Evolutionary conservation across 2,888 invertebrate genomes (phyloP).

Genomic region (Desoria tigrina): DNA sequence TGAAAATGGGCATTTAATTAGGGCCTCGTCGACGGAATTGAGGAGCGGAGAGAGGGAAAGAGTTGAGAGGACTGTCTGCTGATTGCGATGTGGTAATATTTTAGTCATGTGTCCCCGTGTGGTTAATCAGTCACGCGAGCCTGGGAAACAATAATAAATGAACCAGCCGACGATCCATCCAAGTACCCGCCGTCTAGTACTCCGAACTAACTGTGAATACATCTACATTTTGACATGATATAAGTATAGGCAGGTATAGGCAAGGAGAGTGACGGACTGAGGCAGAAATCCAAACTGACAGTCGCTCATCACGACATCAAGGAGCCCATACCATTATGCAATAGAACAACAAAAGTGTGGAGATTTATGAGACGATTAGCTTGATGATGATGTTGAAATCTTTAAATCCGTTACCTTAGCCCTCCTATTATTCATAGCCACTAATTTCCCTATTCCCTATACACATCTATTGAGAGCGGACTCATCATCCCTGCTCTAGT

Average conservation of each 20-base stretch:
- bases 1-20: conserved; percentile 24
- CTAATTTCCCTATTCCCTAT: too few relatives aligned
- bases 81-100: conserved; percentile 39
- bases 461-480: too few relatives aligned
- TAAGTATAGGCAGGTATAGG: too few relatives aligned
- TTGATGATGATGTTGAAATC: conserved; percentile 18
- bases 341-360: conserved; percentile 4
- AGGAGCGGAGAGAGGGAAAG: neutral
- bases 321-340: conserved; percentile 16
- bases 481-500: neutral
- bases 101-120: conserved; percentile 44
- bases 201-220: too few relatives aligned
- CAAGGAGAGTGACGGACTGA: too few relatives aligned
- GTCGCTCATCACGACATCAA: conserved; percentile 18
- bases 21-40: neutral
- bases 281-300: conserved; percentile 14
- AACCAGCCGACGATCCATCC: too few relatives aligned
- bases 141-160: conserved; percentile 2
- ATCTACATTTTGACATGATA: too few relatives aligned
- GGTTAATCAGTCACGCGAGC: conserved; percentile 52
- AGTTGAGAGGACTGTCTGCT: conserved; percentile 16
- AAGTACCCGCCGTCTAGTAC: too few relatives aligned
- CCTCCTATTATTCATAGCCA: too few relatives aligned
- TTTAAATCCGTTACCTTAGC: conserved; percentile 15
- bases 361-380: conserved; percentile 20